These are phyloP conservation scores for Corythoichthys intestinalis DNA, from an alignment of 2,113 vertebrate species.

Conservation along the genomic window DNA sequence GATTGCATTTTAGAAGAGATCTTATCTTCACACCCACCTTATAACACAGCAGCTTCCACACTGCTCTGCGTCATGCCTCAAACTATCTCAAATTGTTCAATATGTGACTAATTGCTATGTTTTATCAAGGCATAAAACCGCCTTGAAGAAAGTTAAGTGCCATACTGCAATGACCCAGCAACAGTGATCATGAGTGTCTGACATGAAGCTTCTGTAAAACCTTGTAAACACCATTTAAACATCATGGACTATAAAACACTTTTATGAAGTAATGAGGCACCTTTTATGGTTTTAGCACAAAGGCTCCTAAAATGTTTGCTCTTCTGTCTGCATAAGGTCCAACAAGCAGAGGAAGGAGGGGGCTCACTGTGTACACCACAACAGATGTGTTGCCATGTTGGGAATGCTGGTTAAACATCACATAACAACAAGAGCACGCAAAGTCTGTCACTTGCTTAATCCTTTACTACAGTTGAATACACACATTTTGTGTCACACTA, in stretches of 20 bases:
- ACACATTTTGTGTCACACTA: not conserved
- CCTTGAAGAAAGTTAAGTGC: slow-evolving; percentile 57
- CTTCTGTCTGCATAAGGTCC: slow-evolving; percentile 13
- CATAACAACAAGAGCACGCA: not conserved
- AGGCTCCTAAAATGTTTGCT: slow-evolving; percentile 39
- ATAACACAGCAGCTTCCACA: slow-evolving; percentile 42
- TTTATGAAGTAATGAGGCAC: slow-evolving; percentile 77
- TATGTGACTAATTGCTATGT: slow-evolving; percentile 59
- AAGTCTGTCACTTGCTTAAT: not conserved
- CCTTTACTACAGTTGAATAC: not conserved
- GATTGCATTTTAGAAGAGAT: slow-evolving; percentile 42
- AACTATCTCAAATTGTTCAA: slow-evolving; percentile 60
- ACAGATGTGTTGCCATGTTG: not conserved
- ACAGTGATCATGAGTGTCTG: slow-evolving; percentile 45
- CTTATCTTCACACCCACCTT: slow-evolving; percentile 54
- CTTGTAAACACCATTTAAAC: slow-evolving; percentile 78
- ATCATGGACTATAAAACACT: slow-evolving; percentile 66
- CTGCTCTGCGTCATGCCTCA: slow-evolving; percentile 56
- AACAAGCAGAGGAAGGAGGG: slow-evolving; percentile 1
- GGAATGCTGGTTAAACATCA: not conserved
- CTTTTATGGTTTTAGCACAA: slow-evolving; percentile 55
- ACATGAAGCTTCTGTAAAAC: slow-evolving; percentile 59
- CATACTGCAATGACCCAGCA: slow-evolving; percentile 54
- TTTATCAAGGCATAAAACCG: slow-evolving; percentile 61
- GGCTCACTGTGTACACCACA: not conserved